phyloP scores from a whole-genome alignment of 1,140 invertebrate genomes.

The Papilio machaon region DNA sequence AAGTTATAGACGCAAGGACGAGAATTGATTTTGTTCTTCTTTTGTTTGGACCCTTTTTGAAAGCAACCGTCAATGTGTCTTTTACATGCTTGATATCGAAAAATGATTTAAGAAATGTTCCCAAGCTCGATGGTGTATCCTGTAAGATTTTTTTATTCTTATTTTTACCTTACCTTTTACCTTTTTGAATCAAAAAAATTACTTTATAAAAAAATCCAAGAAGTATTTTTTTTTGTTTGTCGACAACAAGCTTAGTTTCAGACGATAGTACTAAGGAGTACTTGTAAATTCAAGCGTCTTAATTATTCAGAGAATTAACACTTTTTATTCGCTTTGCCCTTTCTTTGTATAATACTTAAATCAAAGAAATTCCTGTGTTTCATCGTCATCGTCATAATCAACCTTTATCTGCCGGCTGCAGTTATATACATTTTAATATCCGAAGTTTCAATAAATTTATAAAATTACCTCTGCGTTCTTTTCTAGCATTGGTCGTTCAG shows the following conservation, averaged over 20 bases:
- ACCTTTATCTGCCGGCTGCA: no score
- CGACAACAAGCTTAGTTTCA: background rate
- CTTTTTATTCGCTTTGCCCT: background rate
- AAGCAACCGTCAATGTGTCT: conserved; percentile 73
- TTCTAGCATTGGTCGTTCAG: conserved; percentile 61
- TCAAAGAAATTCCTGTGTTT: background rate
- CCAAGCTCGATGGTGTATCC: conserved; percentile 51
- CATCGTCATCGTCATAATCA: no score
- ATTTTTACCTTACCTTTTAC: background rate
- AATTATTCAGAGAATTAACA: background rate
- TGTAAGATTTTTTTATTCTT: conserved; percentile 46
- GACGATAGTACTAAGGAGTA: background rate
- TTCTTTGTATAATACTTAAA: background rate
- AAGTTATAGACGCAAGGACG: conserved; percentile 60
- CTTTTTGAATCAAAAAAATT: background rate
- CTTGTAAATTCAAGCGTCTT: background rate
- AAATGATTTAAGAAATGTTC: conserved; percentile 71
- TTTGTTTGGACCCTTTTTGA: conserved; percentile 75
- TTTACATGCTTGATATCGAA: conserved; percentile 76
- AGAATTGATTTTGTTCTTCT: conserved; percentile 70
- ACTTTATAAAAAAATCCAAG: background rate
- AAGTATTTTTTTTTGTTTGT: background rate
- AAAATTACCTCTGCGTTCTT: conserved; percentile 52
- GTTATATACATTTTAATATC: no score
- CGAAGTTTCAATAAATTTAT: background rate